phyloP scores from a whole-genome alignment of 2,888 invertebrate species.

The Nephrotoma flavescens region DNA sequence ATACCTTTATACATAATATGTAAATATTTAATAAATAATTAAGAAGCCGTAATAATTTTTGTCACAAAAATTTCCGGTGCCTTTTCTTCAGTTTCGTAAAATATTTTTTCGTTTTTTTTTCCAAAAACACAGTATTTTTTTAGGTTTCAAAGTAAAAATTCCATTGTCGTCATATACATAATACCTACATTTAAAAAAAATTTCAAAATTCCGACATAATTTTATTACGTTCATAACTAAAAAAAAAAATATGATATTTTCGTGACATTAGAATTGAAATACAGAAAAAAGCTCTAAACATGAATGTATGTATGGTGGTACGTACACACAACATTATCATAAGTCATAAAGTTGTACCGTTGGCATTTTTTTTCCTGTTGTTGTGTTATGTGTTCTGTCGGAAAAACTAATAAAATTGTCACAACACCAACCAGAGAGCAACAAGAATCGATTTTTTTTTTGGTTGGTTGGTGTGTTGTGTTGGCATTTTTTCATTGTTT shows the following conservation, averaged over 20 bases:
- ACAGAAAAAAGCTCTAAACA: background rate
- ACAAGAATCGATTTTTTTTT: background rate
- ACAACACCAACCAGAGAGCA: background rate
- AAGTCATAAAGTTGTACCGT: background rate
- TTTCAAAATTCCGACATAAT: background rate
- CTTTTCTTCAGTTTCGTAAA: background rate
- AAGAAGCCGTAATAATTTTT: background rate
- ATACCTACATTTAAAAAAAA: background rate
- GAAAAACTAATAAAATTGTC: background rate
- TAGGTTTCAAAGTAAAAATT: background rate
- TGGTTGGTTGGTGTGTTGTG: background rate
- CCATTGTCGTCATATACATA: background rate
- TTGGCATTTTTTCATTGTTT: background rate
- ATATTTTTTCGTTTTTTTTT: background rate
- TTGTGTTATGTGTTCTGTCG: background rate
- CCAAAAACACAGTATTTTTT: background rate
- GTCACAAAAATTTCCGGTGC: background rate
- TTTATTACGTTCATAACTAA: background rate
- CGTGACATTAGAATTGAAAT: background rate
- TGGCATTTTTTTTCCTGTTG: background rate
- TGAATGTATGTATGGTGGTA: background rate
- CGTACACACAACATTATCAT: background rate
- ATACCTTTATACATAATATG: background rate
- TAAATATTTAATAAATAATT: background rate
- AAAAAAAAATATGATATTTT: background rate